phyloP scores from a whole-genome alignment of 2,888 invertebrate species.

The Rhingia rostrata region DNA sequence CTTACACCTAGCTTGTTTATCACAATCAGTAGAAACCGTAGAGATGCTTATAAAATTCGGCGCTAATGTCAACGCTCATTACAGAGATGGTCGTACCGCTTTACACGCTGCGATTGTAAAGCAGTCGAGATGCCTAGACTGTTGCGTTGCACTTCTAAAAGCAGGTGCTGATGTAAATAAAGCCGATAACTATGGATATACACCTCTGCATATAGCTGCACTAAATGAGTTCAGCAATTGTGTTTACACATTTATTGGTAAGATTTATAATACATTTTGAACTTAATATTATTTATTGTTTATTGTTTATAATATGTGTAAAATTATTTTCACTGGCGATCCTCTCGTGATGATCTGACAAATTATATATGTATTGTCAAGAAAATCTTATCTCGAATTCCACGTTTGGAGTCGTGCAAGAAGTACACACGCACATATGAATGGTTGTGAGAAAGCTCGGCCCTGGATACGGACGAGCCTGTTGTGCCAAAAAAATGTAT shows the following conservation, averaged over 20 bases:
- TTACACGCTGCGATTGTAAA: slow-evolving; percentile 92
- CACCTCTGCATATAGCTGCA: slow-evolving; percentile 92
- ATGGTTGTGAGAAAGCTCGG: no score
- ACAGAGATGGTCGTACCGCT: slow-evolving; percentile 90
- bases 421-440: no score
- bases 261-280: slow-evolving; percentile 77
- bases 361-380: no score
- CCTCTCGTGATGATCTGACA: no score
- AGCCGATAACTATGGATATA: slow-evolving; percentile 92
- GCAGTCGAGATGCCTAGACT: slow-evolving; percentile 87
- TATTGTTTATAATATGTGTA: no score
- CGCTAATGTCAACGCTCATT: slow-evolving; percentile 87
- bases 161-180: slow-evolving; percentile 90
- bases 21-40: slow-evolving; percentile 91
- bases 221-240: slow-evolving; percentile 91
- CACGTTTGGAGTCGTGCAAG: no score
- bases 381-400: no score
- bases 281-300: no score
- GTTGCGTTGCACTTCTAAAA: slow-evolving; percentile 86
- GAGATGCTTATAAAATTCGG: slow-evolving; percentile 87
- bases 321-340: no score
- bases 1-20: slow-evolving; percentile 91
- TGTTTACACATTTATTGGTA: slow-evolving; percentile 87
- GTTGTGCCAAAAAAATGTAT: no score
- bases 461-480: no score